A percentile compares a stretch with the other conserved stretches of the same genome.
Evolutionary conservation across 2,888 invertebrate species (phyloP).

Genomic region (Latrodectus elegans): DNA sequence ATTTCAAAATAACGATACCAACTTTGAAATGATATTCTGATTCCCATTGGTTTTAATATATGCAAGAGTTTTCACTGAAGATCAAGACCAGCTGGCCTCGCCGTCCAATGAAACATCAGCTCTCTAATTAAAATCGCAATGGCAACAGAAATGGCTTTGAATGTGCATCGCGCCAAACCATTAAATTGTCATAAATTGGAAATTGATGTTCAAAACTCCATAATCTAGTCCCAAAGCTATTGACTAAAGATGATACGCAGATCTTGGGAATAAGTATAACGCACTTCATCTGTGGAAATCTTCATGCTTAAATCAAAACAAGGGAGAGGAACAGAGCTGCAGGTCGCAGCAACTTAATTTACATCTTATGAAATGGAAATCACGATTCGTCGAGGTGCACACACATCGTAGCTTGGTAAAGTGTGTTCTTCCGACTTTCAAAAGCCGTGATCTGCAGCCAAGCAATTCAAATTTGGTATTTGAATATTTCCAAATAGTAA

Average conservation of each 20-base stretch:
- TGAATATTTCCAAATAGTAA: slow-evolving; percentile 31
- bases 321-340: background rate
- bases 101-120: too few relatives aligned
- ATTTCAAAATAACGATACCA: too few relatives aligned
- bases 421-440: background rate
- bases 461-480: slow-evolving; percentile 4
- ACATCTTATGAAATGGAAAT: slow-evolving; percentile 66
- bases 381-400: background rate
- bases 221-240: slow-evolving; percentile 7
- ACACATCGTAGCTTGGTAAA: background rate
- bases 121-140: slow-evolving; percentile 26
- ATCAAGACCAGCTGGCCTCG: too few relatives aligned
- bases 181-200: slow-evolving; percentile 14
- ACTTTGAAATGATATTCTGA: too few relatives aligned
- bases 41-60: too few relatives aligned
- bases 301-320: slow-evolving; percentile 24
- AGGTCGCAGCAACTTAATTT: slow-evolving; percentile 29
- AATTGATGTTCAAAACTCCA: slow-evolving; percentile 11
- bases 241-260: slow-evolving; percentile 1
- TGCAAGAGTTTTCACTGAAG: too few relatives aligned
- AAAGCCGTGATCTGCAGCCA: background rate
- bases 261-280: background rate
- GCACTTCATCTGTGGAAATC: background rate
- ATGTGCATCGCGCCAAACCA: background rate
- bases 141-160: background rate